phyloP scores from a whole-genome alignment of 2,797 vertebrate species.

The Mormyrops boulengeri region DNA sequence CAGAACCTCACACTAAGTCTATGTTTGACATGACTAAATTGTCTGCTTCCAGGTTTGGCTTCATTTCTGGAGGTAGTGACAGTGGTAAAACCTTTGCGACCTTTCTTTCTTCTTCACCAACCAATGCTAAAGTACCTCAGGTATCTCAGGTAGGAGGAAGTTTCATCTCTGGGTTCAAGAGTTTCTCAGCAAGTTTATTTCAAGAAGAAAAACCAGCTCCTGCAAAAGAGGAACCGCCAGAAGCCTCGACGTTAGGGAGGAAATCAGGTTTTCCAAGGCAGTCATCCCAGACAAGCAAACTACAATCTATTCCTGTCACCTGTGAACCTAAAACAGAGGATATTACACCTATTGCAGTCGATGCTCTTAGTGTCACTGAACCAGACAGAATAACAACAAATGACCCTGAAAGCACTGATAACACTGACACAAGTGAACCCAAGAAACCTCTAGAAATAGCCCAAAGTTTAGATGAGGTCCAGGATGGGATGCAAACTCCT shows the following conservation, averaged over 20 bases:
- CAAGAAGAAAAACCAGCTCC: slow-evolving; percentile 64
- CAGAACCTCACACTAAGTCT: slow-evolving; percentile 44
- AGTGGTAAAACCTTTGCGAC: slow-evolving; percentile 67
- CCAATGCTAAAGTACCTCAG: slow-evolving; percentile 42
- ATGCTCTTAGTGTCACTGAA: slow-evolving; percentile 37
- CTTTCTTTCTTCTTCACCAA: slow-evolving; percentile 66
- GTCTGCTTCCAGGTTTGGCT: slow-evolving; percentile 61
- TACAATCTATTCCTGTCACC: slow-evolving; percentile 44
- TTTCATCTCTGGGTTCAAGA: slow-evolving; percentile 77
- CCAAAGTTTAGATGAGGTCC: slow-evolving; percentile 39
- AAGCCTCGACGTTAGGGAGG: slow-evolving; percentile 59
- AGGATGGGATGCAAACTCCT: slow-evolving; percentile 44
- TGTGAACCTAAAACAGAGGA: slow-evolving; percentile 46
- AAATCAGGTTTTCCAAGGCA: slow-evolving; percentile 63
- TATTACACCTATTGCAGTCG: slow-evolving; percentile 24
- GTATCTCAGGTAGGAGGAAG: slow-evolving; percentile 49
- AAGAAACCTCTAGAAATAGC: slow-evolving; percentile 47
- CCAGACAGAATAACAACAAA: slow-evolving; percentile 46
- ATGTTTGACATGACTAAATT: slow-evolving; percentile 67
- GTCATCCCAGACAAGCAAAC: slow-evolving; percentile 44
- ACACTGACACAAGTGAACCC: slow-evolving; percentile 52
- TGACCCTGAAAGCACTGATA: slow-evolving; percentile 53
- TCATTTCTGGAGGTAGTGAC: slow-evolving; percentile 64
- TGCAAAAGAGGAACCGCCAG: slow-evolving; percentile 48
- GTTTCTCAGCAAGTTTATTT: slow-evolving; percentile 74